phyloP scores from a whole-genome alignment of 2,797 vertebrate genomes.

The Enteromius paludinosus region DNA sequence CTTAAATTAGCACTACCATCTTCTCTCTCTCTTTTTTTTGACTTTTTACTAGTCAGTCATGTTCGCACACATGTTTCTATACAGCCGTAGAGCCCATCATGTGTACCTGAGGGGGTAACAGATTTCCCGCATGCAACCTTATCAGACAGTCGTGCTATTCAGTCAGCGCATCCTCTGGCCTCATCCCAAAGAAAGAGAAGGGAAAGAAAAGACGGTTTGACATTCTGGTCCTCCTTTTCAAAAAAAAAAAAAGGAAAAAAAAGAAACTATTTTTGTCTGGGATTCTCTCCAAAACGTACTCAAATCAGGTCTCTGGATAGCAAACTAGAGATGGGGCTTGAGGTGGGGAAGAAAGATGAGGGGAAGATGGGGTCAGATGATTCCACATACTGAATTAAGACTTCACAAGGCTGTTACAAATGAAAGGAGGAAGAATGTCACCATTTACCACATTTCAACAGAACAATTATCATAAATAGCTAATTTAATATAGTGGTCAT shows the following conservation, averaged over 20 bases:
- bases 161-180: slow-evolving; percentile 66
- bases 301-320: slow-evolving; percentile 47
- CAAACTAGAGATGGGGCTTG: slow-evolving; percentile 17
- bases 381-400: slow-evolving; percentile 55
- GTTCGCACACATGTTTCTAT: slow-evolving; percentile 56
- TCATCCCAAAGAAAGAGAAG: slow-evolving; percentile 45
- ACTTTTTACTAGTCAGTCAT: slow-evolving; percentile 41
- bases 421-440: neutral
- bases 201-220: slow-evolving; percentile 60
- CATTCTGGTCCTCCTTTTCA: slow-evolving; percentile 48
- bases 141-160: slow-evolving; percentile 75
- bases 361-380: slow-evolving; percentile 42
- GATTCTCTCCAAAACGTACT: slow-evolving; percentile 58
- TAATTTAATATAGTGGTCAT: slow-evolving; percentile 47
- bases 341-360: neutral
- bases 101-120: slow-evolving; percentile 64
- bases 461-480: slow-evolving; percentile 59
- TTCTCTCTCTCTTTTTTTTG: slow-evolving; percentile 23
- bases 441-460: slow-evolving; percentile 43
- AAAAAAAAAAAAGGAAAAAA: slow-evolving; percentile 55
- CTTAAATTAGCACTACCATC: slow-evolving; percentile 41
- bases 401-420: slow-evolving; percentile 26
- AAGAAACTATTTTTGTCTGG: slow-evolving; percentile 58
- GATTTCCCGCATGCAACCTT: slow-evolving; percentile 62
- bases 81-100: slow-evolving; percentile 49